Percentiles rank a stretch among this genome's conserved stretches.
Evolutionary conservation across 1,140 invertebrate species (phyloP).

Genomic region (Hetaerina americana): DNA sequence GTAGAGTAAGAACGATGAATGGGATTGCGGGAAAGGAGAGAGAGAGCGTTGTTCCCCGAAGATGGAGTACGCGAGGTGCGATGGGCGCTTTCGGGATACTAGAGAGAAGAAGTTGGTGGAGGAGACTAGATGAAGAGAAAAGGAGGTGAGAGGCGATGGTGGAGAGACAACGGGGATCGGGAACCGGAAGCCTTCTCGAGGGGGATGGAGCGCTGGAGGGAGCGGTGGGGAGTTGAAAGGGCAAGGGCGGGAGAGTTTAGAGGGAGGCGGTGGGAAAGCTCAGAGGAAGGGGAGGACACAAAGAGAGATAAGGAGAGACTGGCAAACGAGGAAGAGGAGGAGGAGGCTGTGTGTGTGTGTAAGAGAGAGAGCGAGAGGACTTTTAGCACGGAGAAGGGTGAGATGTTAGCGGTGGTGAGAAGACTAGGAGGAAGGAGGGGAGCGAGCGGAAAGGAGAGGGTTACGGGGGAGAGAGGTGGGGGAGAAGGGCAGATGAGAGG

Average conservation of each 20-base stretch:
- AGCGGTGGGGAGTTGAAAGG: too few relatives aligned
- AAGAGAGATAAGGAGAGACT: not conserved
- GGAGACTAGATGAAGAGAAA: too few relatives aligned
- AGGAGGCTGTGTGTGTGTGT: not conserved
- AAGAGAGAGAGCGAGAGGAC: not conserved
- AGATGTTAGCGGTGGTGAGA: not conserved
- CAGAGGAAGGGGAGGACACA: not conserved
- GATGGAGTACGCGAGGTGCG: too few relatives aligned
- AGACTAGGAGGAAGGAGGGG: not conserved
- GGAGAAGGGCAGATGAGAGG: not conserved
- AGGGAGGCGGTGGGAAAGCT: not conserved
- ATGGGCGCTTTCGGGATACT: too few relatives aligned
- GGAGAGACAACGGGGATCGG: too few relatives aligned
- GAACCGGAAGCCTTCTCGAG: too few relatives aligned
- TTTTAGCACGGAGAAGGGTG: not conserved
- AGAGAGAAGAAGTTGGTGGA: too few relatives aligned
- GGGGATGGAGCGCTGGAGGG: too few relatives aligned
- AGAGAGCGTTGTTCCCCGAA: too few relatives aligned
- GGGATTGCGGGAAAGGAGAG: too few relatives aligned
- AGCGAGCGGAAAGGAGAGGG: not conserved
- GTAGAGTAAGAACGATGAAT: too few relatives aligned
- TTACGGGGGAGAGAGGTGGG: not conserved
- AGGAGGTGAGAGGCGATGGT: too few relatives aligned
- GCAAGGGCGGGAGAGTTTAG: not conserved
- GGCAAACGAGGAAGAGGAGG: not conserved